Conservation (phyloP, 92 coral and sea anemone species). For the Heteractis magnifica region DNA sequence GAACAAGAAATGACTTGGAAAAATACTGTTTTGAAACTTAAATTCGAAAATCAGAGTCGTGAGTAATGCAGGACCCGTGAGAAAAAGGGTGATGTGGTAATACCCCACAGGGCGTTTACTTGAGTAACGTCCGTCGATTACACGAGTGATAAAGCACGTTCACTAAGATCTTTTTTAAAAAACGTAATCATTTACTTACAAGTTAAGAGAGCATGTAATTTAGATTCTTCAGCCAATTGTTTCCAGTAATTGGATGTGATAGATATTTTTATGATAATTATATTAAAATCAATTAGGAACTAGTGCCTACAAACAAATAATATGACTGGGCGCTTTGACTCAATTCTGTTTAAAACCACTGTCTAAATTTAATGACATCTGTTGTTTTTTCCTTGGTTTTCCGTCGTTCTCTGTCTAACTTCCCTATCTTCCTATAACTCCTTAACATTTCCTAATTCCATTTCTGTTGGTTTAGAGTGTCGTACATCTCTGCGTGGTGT, state of each 20-base stretch:
- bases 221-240: neutral
- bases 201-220: neutral
- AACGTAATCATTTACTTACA: neutral
- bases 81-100: neutral
- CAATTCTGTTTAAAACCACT: neutral
- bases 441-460: neutral
- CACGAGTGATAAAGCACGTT: neutral
- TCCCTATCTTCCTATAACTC: neutral
- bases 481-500: neutral
- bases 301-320: too few relatives aligned
- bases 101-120: neutral
- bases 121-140: neutral
- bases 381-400: neutral
- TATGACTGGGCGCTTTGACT: too few relatives aligned
- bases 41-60: neutral
- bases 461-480: neutral
- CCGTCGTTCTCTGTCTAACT: neutral
- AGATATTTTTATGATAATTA: neutral
- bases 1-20: neutral
- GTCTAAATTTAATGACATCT: neutral
- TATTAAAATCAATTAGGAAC: too few relatives aligned
- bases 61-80: neutral
- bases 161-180: neutral
- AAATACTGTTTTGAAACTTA: neutral
- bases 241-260: neutral